phyloP scores from a whole-genome alignment of 2,888 invertebrate species.

The Eustalomyia histrio region DNA sequence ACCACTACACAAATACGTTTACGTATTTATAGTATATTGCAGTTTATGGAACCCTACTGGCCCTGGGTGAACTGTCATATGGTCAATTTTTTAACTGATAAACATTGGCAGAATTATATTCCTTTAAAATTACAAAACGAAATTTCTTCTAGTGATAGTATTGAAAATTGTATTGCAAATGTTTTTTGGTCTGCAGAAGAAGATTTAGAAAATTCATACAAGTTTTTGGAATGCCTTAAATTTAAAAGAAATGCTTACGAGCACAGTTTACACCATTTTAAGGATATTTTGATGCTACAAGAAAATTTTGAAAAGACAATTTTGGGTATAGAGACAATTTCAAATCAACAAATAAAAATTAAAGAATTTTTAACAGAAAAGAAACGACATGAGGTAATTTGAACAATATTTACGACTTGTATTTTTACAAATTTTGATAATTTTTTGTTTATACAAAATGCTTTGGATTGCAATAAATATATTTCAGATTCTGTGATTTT shows the following conservation, averaged over 20 bases:
- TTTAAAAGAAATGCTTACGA: slow-evolving; percentile 68
- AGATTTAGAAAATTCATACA: neutral
- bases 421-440: no score
- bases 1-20: slow-evolving; percentile 71
- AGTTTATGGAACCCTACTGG: slow-evolving; percentile 82
- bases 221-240: slow-evolving; percentile 64
- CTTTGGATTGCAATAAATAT: no score
- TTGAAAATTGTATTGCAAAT: slow-evolving; percentile 79
- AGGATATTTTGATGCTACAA: slow-evolving; percentile 71
- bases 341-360: slow-evolving; percentile 73
- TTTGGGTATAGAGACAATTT: neutral
- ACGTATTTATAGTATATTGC: slow-evolving; percentile 81
- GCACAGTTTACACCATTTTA: slow-evolving; percentile 67
- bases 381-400: slow-evolving; percentile 87
- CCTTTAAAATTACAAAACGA: slow-evolving; percentile 81
- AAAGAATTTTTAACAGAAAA: slow-evolving; percentile 89
- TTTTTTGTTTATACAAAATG: no score
- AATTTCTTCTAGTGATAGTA: slow-evolving; percentile 78
- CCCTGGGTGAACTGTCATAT: slow-evolving; percentile 88
- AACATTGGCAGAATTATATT: slow-evolving; percentile 83
- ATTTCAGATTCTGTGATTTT: neutral
- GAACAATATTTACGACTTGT: no score
- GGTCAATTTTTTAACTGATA: slow-evolving; percentile 86
- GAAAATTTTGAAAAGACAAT: slow-evolving; percentile 75
- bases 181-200: slow-evolving; percentile 80